Percentiles rank a stretch among this genome's conserved stretches.
Evolutionary conservation across 2,113 vertebrate species (phyloP).

Genomic region (Scomber scombrus): DNA sequence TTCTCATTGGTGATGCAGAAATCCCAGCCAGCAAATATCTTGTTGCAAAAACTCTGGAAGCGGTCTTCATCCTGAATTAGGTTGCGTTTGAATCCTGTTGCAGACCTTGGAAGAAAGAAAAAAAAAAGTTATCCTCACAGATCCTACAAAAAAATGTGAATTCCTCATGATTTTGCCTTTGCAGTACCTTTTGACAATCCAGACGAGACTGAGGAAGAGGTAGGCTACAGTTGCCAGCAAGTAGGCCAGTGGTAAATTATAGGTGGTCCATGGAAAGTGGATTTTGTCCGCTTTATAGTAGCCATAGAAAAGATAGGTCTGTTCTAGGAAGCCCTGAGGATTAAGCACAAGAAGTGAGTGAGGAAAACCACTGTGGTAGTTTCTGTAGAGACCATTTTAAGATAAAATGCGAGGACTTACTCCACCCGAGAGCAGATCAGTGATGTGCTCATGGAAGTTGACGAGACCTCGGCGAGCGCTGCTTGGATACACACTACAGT

Average conservation of each 20-base stretch:
- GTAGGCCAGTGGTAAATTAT: constrained; percentile 93
- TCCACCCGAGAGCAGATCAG: constrained; percentile 92
- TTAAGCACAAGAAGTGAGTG: constrained; percentile 34
- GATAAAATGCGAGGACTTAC: constrained; percentile 81
- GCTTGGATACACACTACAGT: constrained; percentile 86
- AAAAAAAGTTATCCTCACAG: not conserved
- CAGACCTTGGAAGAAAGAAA: constrained; percentile 85
- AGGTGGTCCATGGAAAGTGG: constrained; percentile 78
- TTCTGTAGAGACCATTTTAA: not conserved
- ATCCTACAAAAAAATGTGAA: not conserved
- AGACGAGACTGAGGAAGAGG: constrained; percentile 91
- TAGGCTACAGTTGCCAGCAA: constrained; percentile 89
- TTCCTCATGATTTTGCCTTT: not conserved
- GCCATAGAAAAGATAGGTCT: constrained; percentile 96
- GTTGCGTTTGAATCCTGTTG: constrained; percentile 91
- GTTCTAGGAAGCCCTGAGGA: constrained; percentile 93
- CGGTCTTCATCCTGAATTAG: constrained; percentile 90
- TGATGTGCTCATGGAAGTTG: constrained; percentile 90
- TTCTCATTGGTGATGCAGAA: constrained; percentile 93
- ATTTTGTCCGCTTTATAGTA: constrained; percentile 88
- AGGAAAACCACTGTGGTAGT: not conserved
- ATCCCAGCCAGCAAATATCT: constrained; percentile 97
- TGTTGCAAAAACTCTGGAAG: constrained; percentile 98
- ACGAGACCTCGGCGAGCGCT: constrained; percentile 84
- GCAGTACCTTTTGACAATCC: constrained; percentile 94